A percentile compares a stretch with the other conserved stretches of the same genome.
phyloP scores from a whole-genome alignment of 2,888 invertebrate species.

The Eretmocerus hayati region DNA sequence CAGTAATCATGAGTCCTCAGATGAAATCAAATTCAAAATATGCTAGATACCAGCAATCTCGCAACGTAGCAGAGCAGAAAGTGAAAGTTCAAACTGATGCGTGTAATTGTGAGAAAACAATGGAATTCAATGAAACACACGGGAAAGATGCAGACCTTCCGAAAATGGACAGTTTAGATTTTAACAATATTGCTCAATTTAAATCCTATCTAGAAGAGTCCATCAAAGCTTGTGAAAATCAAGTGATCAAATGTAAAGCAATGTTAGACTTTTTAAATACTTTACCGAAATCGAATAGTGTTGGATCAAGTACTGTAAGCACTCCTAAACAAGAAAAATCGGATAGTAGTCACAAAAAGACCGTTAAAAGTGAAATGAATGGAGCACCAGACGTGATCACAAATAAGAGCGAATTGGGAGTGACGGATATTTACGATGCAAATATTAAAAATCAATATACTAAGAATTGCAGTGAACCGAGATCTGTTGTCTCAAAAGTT shows the following conservation, averaged over 20 bases:
- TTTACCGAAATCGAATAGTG: constrained; percentile 14
- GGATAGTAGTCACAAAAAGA: constrained; percentile 8
- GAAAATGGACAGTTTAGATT: constrained; percentile 5
- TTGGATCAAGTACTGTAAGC: constrained; percentile 9
- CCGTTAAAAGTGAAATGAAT: background rate
- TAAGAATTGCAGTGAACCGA: background rate
- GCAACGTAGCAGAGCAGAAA: constrained; percentile 5
- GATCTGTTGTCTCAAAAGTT: background rate
- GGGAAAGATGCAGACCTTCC: constrained; percentile 4
- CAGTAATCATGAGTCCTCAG: constrained; percentile 8
- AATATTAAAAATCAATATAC: background rate
- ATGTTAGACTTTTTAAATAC: background rate
- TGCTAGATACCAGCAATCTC: constrained; percentile 1
- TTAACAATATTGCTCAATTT: constrained; percentile 1
- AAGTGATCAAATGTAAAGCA: background rate
- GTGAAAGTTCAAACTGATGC: background rate
- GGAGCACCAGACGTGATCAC: background rate
- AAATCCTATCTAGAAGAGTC: constrained; percentile 16
- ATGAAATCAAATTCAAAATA: background rate
- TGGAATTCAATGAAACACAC: background rate
- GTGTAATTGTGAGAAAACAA: background rate
- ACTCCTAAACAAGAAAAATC: constrained; percentile 11
- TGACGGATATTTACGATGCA: background rate
- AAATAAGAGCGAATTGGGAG: background rate
- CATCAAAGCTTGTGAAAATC: background rate